Conservation (phyloP, 1,140 invertebrate genomes). For the Procambarus virginalis region DNA sequence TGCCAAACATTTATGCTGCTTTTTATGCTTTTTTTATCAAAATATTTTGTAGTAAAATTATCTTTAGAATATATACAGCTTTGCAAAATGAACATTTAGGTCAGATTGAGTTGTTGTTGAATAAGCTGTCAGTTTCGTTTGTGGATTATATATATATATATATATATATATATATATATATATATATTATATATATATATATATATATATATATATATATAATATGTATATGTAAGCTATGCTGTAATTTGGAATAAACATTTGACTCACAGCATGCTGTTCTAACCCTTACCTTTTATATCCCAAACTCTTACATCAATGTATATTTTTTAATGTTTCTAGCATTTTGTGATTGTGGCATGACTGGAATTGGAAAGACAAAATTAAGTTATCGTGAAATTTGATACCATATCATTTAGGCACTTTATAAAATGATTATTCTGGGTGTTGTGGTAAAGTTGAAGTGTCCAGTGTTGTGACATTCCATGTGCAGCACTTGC, state of each 20-base stretch:
- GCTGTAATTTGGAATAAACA: conserved; percentile 58
- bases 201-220: no score
- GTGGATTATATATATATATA: conserved; percentile 16
- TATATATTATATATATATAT: no score
- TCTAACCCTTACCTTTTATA: conserved; percentile 50
- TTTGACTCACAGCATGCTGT: conserved; percentile 59
- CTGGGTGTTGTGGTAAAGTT: neutral
- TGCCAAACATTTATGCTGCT: neutral
- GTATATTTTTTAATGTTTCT: neutral
- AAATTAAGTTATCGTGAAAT: neutral
- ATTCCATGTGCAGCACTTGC: conserved; percentile 50
- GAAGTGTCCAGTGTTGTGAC: conserved; percentile 7
- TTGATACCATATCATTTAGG: neutral
- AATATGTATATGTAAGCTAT: conserved; percentile 17
- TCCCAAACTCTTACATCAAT: neutral
- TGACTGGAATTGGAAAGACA: conserved; percentile 8
- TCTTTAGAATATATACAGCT: neutral
- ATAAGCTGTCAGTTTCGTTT: conserved; percentile 32
- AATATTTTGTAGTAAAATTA: neutral
- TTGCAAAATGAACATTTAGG: conserved; percentile 1
- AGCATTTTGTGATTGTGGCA: conserved; percentile 16
- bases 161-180: no score
- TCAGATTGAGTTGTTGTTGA: conserved; percentile 30
- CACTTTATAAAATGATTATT: neutral
- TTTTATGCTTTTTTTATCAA: neutral